phyloP scores from a whole-genome alignment of 2,888 invertebrate genomes.

The Callimorpha dominula region DNA sequence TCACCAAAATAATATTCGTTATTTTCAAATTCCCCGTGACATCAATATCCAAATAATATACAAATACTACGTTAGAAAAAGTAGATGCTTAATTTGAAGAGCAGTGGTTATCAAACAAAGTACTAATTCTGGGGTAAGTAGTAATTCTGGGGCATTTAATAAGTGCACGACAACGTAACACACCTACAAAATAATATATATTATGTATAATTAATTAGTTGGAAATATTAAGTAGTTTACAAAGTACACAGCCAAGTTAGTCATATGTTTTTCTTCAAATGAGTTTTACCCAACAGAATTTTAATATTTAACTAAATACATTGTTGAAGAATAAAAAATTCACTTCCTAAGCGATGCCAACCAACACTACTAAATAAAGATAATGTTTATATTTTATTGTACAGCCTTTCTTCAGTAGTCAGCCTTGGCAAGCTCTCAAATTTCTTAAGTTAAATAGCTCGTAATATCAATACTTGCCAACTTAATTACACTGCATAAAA shows the following conservation, averaged over 20 bases:
- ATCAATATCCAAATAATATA: no score
- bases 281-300: background rate
- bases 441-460: conserved; percentile 17
- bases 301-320: no score
- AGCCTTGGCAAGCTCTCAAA: conserved; percentile 16
- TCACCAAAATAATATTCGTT: no score
- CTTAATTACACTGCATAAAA: conserved; percentile 16
- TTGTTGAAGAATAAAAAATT: no score
- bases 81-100: background rate
- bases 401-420: conserved; percentile 9
- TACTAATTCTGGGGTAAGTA: background rate
- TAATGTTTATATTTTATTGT: conserved; percentile 9
- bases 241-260: background rate
- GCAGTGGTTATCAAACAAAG: background rate
- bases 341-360: background rate
- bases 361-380: background rate
- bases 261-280: background rate
- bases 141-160: background rate
- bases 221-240: background rate
- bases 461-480: conserved; percentile 22
- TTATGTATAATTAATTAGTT: background rate
- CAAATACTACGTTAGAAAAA: no score
- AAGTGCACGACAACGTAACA: background rate
- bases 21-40: no score
- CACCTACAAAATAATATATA: no score